These are phyloP conservation scores for Delphinus delphis DNA, from an alignment of 2,113 vertebrate species.

Conservation along the genomic window DNA sequence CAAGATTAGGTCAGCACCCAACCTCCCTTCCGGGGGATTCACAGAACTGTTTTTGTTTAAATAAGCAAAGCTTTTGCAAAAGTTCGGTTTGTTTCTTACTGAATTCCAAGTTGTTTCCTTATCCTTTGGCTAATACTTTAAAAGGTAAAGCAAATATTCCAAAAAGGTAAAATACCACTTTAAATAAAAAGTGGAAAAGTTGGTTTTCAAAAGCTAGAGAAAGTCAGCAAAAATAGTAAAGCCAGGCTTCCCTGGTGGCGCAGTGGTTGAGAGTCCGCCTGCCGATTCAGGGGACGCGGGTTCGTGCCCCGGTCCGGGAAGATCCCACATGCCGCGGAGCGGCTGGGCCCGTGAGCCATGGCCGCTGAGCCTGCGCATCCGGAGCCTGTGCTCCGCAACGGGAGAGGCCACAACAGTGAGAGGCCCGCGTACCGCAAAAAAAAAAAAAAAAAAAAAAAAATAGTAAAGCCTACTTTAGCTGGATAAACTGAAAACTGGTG, in stretches of 20 bases:
- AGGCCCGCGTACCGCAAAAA: no score
- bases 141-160: constrained; percentile 22
- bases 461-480: neutral
- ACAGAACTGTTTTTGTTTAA: constrained; percentile 40
- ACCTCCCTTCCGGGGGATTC: neutral
- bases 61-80: constrained; percentile 46
- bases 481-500: neutral
- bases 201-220: neutral
- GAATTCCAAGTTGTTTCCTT: constrained; percentile 11
- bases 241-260: no score
- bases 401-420: no score
- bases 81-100: neutral
- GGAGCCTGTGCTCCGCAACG: no score
- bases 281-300: no score
- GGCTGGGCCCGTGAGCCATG: no score
- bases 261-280: no score
- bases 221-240: neutral
- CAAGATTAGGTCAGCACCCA: constrained; percentile 15
- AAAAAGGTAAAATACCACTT: neutral
- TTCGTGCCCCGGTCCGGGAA: no score
- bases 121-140: constrained; percentile 24
- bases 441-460: neutral
- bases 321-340: no score
- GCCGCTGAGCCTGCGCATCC: no score
- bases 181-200: neutral